These are phyloP conservation scores for Amniataba percoides DNA, from an alignment of 2,797 vertebrate species.

Conservation along the genomic window DNA sequence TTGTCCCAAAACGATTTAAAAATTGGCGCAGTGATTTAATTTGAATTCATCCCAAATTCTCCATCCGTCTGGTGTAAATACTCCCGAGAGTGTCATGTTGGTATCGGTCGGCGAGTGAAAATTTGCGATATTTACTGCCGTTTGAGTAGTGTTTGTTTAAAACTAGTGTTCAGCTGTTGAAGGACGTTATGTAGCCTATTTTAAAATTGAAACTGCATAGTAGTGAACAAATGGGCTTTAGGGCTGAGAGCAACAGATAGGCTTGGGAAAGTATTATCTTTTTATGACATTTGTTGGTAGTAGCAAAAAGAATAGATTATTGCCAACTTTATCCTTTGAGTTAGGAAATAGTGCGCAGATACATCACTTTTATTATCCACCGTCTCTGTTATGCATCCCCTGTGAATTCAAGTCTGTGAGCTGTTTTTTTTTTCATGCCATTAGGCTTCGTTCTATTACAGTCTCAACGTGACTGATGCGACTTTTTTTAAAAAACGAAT, in stretches of 20 bases:
- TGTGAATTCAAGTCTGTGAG: background rate
- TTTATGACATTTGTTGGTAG: background rate
- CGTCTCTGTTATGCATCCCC: background rate
- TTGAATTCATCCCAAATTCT: background rate
- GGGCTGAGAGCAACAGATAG: background rate
- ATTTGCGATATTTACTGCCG: background rate
- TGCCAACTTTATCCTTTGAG: background rate
- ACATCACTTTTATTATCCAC: background rate
- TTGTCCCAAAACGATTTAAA: background rate
- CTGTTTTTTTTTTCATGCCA: background rate
- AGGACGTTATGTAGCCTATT: background rate
- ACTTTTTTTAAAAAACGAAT: background rate
- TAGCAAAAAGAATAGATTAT: background rate
- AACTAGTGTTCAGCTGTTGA: background rate
- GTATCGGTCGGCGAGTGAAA: background rate
- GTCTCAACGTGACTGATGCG: background rate
- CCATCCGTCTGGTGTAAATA: background rate
- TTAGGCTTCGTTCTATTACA: background rate
- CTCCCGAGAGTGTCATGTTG: background rate
- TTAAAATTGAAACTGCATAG: background rate
- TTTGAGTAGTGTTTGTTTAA: background rate
- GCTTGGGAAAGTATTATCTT: too few relatives aligned
- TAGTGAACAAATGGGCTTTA: background rate
- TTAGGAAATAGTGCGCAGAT: background rate
- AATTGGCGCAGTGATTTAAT: background rate